phyloP scores from a whole-genome alignment of 2,888 invertebrate species.

The Tachina lurida region DNA sequence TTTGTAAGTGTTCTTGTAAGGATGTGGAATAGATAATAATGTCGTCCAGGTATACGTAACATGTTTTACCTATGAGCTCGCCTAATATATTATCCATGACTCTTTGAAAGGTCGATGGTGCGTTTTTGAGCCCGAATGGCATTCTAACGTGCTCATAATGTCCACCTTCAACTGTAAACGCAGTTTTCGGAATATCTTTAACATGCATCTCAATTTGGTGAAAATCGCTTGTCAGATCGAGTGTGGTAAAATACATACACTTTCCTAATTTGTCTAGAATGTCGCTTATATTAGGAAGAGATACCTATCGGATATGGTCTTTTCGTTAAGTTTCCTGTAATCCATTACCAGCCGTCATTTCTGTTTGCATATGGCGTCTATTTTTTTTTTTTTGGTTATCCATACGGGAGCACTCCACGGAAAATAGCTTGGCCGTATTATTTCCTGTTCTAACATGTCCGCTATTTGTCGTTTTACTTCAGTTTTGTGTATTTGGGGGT shows the following conservation, averaged over 20 bases:
- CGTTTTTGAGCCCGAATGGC: neutral
- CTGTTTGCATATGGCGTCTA: neutral
- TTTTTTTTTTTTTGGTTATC: neutral
- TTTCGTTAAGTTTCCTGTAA: neutral
- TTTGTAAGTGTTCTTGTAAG: too few relatives aligned
- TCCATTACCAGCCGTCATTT: neutral
- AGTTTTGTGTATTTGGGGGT: too few relatives aligned
- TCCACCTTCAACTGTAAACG: neutral
- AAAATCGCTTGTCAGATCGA: neutral
- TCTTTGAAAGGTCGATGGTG: neutral
- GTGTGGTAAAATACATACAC: neutral
- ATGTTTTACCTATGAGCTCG: too few relatives aligned
- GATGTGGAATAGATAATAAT: constrained; percentile 2
- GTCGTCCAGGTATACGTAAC: too few relatives aligned
- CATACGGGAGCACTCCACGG: neutral
- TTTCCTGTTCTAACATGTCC: neutral
- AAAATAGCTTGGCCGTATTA: neutral
- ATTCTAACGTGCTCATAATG: neutral
- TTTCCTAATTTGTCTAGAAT: neutral
- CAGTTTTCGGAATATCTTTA: neutral
- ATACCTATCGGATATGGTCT: neutral
- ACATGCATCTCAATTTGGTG: neutral
- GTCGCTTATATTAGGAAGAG: neutral
- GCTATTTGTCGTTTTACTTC: too few relatives aligned
- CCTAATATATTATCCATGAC: too few relatives aligned